Evolutionary conservation across 1,140 invertebrate species (phyloP), one percentile per base, ranked within the genome.

Genomic region (Eumaeus atala): DNA sequence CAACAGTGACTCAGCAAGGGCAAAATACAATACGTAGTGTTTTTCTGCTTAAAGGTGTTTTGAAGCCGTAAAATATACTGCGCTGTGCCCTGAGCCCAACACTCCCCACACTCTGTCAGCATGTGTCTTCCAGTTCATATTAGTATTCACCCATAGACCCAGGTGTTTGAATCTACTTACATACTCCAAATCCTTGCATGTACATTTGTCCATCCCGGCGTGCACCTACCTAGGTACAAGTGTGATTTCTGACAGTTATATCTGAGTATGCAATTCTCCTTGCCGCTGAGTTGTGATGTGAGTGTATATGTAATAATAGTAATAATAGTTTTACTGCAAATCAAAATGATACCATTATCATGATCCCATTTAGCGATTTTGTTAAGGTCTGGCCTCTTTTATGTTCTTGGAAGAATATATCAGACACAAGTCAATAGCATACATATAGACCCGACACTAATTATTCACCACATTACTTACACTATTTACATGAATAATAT

Each of bases 401-500:
- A 35, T 17, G 12, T 51, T 51, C 8, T 18, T 51, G 5, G 34
- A 35, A 6, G 49, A 35, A 34, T 51, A 51, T 1, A 51, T 4
- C 3, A 51, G 8, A 16, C 34, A 51, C 34, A 36, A 36, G 9
- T 51, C 12, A 17, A 36, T 34, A 10, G 33, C 49, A 11, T 51
- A 51, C 49, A 51, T 51, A 10, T 51, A 37, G 14, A 36, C 49
- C 4, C 14, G 28, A 34, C 34, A 51, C 14, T 10, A n/a, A n/a
- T n/a, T 3, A 10, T 14, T 10, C n/a, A 36, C 34, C 10, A 51
- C 49, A 10, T 51, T 51, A 34, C 49, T 36, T 5, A 51, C 14
- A 33, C 49, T 51, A 51, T 51, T 51, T 5, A 51, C 35, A 17
- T 51, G 35, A 12, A 38, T 18, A 1, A 17, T 36, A 9, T 51